Evolutionary conservation across 2,113 vertebrate genomes (phyloP).

Genomic region (Ia io): DNA sequence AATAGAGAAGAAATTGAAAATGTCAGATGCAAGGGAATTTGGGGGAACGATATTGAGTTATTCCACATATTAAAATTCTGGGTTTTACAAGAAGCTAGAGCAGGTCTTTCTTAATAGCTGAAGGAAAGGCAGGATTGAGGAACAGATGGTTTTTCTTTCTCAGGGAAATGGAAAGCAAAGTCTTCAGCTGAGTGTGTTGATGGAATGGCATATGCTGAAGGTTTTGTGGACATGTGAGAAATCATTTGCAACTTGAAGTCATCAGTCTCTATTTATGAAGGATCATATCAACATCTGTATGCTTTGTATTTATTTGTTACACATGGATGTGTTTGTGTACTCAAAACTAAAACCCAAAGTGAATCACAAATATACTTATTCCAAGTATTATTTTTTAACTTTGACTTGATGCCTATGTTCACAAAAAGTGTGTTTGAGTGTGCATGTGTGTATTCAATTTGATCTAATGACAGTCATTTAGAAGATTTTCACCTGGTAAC

Average conservation of each 20-base stretch:
- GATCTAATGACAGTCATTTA: not conserved
- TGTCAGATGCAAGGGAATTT: not conserved
- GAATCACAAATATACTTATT: not conserved
- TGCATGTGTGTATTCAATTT: not conserved
- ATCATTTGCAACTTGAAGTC: not conserved
- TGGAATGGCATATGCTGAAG: not conserved
- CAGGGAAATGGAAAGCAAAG: not conserved
- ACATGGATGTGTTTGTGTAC: not conserved
- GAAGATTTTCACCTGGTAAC: not conserved
- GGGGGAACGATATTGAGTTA: not conserved
- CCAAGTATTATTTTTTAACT: not conserved
- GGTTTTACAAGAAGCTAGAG: not conserved
- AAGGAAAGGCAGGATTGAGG: accelerated
- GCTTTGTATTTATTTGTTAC: not conserved
- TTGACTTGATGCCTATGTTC: not conserved
- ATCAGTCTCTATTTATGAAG: not conserved
- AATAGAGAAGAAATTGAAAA: not conserved
- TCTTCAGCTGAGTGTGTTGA: not conserved
- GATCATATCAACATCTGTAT: not conserved
- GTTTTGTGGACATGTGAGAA: not conserved
- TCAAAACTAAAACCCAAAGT: not conserved
- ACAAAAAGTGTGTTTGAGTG: not conserved
- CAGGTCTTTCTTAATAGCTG: not conserved
- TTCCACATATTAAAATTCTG: not conserved
- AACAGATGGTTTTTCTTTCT: not conserved